phyloP scores from a whole-genome alignment of 2,888 invertebrate genomes.

The Diploptera punctata region DNA sequence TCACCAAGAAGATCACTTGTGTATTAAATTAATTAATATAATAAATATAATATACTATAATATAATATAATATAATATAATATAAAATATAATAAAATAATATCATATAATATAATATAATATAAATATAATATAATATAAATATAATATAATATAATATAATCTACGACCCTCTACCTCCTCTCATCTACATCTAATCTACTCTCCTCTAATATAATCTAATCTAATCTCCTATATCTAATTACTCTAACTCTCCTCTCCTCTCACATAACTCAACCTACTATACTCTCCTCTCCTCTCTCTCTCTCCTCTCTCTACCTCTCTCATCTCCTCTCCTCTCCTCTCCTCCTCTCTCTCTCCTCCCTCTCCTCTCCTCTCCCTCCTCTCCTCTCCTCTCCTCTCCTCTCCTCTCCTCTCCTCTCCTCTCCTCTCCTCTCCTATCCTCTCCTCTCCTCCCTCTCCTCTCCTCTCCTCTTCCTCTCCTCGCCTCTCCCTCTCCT shows the following conservation, averaged over 20 bases:
- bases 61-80: too few relatives aligned
- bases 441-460: background rate
- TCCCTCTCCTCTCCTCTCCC: background rate
- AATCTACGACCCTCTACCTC: too few relatives aligned
- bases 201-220: background rate
- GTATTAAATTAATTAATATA: too few relatives aligned
- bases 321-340: background rate
- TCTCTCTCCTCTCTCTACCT: background rate
- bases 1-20: too few relatives aligned
- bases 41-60: too few relatives aligned
- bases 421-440: background rate
- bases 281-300: background rate
- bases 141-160: too few relatives aligned
- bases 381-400: background rate
- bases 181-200: background rate
- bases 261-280: too few relatives aligned
- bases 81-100: too few relatives aligned
- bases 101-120: too few relatives aligned
- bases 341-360: background rate
- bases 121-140: too few relatives aligned
- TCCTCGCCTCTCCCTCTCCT: background rate
- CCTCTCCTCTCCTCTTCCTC: background rate
- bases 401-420: background rate
- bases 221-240: background rate
- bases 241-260: background rate